Evolutionary conservation across 2,888 invertebrate species (phyloP), one percentile per base, ranked within the genome.

Genomic region (Tanytarsus gracilentus): DNA sequence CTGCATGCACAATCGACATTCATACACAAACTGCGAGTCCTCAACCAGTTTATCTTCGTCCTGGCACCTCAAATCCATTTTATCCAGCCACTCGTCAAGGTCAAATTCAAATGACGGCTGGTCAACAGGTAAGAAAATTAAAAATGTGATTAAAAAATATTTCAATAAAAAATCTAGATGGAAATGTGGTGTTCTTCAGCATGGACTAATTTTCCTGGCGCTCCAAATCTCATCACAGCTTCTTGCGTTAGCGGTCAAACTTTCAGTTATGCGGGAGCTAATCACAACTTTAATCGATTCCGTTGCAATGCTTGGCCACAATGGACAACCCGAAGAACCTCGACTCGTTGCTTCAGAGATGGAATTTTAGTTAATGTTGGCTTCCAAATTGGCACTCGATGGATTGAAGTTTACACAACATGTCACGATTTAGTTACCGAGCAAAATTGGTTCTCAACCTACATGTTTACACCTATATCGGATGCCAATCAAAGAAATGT

Each of bases 1-100:
- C 27, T 1, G 58, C 58, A 8, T 58, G 58, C 5, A 27, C 44
- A 18, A 26, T 58, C 1, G 25, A 29, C 6, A 21, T 58, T 2
- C 18, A 48, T 14, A 21, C 29, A 18, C 16, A 48, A 18, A 16
- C 26, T 1, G 44, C 21, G 21, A 16, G 27, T 27, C 80, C 79
- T 0, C 83, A 83, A 67, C 82, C 83, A 1, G 72, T 84, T 4
- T 77, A 79, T 65, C 66, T 84, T 1, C 71, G 69, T 49, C 72
- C 75, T 0, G 70, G 74, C 1, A 69, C 70, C 2, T 61, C 63
- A n/a, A 59, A 63, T 23, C 71, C 69, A 62, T 70, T 70, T 67
- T 63, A 68, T 30, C 71, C 72, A 49, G 66, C 67, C 21, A 52
- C 53, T 9, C 50, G 60, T 0, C 40, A 65, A 1, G 72, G 73